These are phyloP conservation scores for Lochmaea capreae DNA, from an alignment of 2,888 invertebrate genomes.

Conservation along the genomic window DNA sequence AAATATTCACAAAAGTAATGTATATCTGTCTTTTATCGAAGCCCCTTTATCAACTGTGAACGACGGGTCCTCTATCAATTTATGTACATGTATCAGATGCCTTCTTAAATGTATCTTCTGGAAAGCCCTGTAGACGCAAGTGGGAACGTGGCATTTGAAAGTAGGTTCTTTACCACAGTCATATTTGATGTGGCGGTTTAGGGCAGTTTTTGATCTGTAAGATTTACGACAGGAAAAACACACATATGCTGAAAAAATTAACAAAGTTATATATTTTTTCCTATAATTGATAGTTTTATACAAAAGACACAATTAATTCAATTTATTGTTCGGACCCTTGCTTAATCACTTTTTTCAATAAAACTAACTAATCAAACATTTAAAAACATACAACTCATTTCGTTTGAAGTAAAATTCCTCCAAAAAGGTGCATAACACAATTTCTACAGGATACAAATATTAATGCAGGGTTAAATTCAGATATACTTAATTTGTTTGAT, in stretches of 20 bases:
- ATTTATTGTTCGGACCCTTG: too few species aligned
- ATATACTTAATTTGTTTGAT: too few species aligned
- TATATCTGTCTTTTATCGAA: background rate
- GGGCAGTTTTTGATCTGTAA: constrained; percentile 75
- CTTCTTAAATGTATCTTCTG: constrained; percentile 29
- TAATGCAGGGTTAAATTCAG: too few species aligned
- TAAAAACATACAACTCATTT: too few species aligned
- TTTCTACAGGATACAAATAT: too few species aligned
- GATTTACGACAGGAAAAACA: constrained; percentile 41
- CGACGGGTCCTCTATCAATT: background rate
- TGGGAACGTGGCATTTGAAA: constrained; percentile 40
- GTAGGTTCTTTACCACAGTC: constrained; percentile 68
- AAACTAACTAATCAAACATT: too few species aligned
- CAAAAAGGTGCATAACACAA: too few species aligned
- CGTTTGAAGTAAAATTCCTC: too few species aligned
- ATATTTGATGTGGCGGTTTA: constrained; percentile 77
- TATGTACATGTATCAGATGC: constrained; percentile 22
- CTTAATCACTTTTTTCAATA: too few species aligned
- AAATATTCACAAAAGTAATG: background rate
- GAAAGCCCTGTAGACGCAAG: constrained; percentile 32
- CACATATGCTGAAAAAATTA: background rate
- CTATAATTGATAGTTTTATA: background rate
- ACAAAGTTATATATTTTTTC: background rate
- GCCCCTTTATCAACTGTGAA: too few species aligned
- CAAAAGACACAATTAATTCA: too few species aligned